Evolutionary conservation across 2,797 vertebrate species (phyloP).

Genomic region (Acrocephalus scirpaceus): DNA sequence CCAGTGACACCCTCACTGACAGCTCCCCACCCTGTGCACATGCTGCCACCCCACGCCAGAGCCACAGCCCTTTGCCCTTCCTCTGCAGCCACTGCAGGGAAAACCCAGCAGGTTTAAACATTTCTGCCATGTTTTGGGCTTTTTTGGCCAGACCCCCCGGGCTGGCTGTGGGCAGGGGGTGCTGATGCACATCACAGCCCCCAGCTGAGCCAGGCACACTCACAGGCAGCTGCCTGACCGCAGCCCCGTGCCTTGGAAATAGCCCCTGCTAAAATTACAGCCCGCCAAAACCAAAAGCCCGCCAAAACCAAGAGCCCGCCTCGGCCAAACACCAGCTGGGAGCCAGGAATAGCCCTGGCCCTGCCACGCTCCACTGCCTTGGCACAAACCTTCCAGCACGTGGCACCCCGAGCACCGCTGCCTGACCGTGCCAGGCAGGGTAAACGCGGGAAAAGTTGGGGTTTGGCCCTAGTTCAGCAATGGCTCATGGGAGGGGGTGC

Average conservation of each 20-base stretch:
- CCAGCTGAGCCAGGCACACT: background rate
- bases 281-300: background rate
- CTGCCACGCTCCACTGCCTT: fast-evolving
- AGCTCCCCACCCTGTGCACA: background rate
- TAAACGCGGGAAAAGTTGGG: background rate
- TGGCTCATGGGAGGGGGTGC: fast-evolving
- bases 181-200: background rate
- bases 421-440: fast-evolving
- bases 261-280: constrained; percentile 54
- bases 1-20: background rate
- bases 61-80: background rate
- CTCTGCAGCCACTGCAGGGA: fast-evolving
- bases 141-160: fast-evolving
- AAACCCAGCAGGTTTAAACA: background rate
- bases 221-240: background rate
- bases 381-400: background rate
- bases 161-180: background rate
- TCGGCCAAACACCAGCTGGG: constrained; percentile 31
- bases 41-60: fast-evolving
- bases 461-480: background rate
- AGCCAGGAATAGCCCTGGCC: constrained; percentile 36
- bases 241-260: background rate
- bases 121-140: background rate
- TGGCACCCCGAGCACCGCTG: fast-evolving
- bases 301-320: background rate